A percentile compares a stretch with the other conserved stretches of the same genome.
Evolutionary conservation across 1,140 invertebrate species (phyloP).

Genomic region (Brachionus rotundiformis): DNA sequence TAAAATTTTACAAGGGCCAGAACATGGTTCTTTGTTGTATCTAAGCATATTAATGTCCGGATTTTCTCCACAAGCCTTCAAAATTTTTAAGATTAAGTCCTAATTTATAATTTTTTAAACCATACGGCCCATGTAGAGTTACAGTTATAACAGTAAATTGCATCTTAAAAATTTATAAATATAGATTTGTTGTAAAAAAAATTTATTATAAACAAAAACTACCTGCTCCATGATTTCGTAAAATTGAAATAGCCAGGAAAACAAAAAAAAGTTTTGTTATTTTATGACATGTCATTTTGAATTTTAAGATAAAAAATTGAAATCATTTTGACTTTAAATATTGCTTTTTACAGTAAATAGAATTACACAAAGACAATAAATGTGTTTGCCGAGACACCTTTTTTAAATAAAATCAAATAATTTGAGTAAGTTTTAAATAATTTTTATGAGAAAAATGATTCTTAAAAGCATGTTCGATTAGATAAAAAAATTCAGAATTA

Average conservation of each 20-base stretch:
- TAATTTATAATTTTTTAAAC: neutral
- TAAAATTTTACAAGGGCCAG: neutral
- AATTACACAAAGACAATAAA: neutral
- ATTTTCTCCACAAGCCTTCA: constrained; percentile 14
- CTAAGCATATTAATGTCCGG: neutral
- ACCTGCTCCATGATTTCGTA: neutral
- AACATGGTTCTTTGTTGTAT: constrained; percentile 11
- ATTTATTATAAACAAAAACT: neutral
- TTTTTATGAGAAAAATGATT: neutral
- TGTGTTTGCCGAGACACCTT: constrained; percentile 17
- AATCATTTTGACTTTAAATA: neutral
- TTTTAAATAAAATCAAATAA: constrained; percentile 15
- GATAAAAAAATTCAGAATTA: neutral
- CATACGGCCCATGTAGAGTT: constrained; percentile 19
- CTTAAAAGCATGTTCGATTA: neutral
- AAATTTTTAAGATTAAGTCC: neutral
- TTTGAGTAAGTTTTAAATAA: neutral
- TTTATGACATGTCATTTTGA: neutral
- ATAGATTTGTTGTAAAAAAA: neutral
- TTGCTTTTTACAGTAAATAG: neutral
- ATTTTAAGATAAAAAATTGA: neutral
- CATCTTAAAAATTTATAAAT: neutral
- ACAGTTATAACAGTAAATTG: constrained; percentile 1
- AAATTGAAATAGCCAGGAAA: neutral
- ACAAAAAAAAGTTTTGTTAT: neutral